Evolutionary conservation across 2,888 invertebrate genomes (phyloP).

Genomic region (Macrophya alboannulata): DNA sequence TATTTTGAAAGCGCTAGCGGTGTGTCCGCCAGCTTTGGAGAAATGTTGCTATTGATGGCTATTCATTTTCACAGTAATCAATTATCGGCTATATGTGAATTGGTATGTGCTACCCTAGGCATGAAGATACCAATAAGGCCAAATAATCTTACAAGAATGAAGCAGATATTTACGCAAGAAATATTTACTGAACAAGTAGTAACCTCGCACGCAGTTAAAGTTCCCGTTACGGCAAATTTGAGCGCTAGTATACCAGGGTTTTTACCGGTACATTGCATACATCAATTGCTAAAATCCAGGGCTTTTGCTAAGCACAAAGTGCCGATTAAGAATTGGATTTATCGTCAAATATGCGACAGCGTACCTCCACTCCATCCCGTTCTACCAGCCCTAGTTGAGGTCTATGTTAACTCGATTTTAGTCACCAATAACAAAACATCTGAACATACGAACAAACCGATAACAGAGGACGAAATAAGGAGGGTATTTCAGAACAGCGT

Average conservation of each 20-base stretch:
- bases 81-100: slow-evolving; percentile 94
- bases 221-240: slow-evolving; percentile 94
- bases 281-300: slow-evolving; percentile 95
- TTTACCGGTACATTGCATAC: slow-evolving; percentile 97
- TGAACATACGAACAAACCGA: slow-evolving; percentile 95
- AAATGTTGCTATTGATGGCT: slow-evolving; percentile 97
- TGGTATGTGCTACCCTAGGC: slow-evolving; percentile 96
- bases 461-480: slow-evolving; percentile 91
- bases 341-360: slow-evolving; percentile 94
- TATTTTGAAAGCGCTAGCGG: slow-evolving; percentile 94
- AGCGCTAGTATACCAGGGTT: slow-evolving; percentile 95
- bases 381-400: slow-evolving; percentile 95
- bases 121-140: slow-evolving; percentile 96
- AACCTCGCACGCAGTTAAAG: slow-evolving; percentile 97
- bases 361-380: slow-evolving; percentile 96
- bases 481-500: slow-evolving; percentile 91
- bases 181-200: slow-evolving; percentile 99
- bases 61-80: slow-evolving; percentile 99
- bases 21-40: slow-evolving; percentile 94
- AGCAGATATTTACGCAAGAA: slow-evolving; percentile 97
- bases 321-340: slow-evolving; percentile 98
- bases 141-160: slow-evolving; percentile 93
- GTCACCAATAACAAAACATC: slow-evolving; percentile 85
- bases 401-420: slow-evolving; percentile 96
- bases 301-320: slow-evolving; percentile 98